Evolutionary conservation across 2,113 vertebrate species (phyloP), one percentile per base, ranked within the genome.

Genomic region (Podiceps cristatus): DNA sequence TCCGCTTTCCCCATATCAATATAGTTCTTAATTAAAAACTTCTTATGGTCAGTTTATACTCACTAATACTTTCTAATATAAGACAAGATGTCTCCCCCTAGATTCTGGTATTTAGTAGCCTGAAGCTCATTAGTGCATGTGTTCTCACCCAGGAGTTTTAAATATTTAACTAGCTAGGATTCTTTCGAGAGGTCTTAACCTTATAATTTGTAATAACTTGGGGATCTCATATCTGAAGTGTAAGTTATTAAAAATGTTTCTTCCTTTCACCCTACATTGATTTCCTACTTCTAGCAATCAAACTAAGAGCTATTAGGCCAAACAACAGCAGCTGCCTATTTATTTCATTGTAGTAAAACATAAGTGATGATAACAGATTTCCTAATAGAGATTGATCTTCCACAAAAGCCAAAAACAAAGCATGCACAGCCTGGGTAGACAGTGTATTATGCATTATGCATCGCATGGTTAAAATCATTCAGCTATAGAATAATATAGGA

Each of bases 131-230:
- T 98, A 97, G 97, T 66, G 83, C 95, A 90, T 97, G 83, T 59
- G 67, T 49, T 97, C 96, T 97, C 91, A 97, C 98, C 97, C 97
- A 96, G 91, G 98, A 98, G 98, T 97, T 98, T 98, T 98, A 98
- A 97, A 98, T 98, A 98, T 98, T 98, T 98, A 97, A 98, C 97
- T 96, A 98, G 97, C 97, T 94, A 98, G 97, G 96, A 96, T 97
- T 97, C 86, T 56, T 97, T 97, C 96, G 98, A 96, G 96, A 97
- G 97, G 98, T 98, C 98, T 97, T 98, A 98, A 98, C 98, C 98
- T 98, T 97, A 97, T 98, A 98, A 97, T 98, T 97, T 98, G 97
- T 97, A 98, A 98, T 98, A 98, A 98, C 97, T 96, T 95, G 91
- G 96, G 96, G 96, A 98, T 97, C 96, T 93, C 88, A 69, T 94